Percentiles rank a stretch among this genome's conserved stretches.
Conservation (phyloP, 2,797 vertebrate species). For the Premnoplex brunnescens region DNA sequence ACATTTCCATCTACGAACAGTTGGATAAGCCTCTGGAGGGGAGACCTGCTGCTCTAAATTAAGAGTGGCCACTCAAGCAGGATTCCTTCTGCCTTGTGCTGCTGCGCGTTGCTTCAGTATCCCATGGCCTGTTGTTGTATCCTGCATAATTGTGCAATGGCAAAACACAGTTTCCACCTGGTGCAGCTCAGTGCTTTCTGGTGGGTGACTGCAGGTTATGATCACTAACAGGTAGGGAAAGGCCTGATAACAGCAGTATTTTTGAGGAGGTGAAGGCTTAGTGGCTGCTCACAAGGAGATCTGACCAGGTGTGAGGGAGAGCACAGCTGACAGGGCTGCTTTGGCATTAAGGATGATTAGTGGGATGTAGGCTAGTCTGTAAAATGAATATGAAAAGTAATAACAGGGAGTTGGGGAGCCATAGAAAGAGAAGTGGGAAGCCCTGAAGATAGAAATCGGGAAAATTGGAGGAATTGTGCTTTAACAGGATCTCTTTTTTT, state of each 20-base stretch:
- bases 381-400: neutral
- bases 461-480: neutral
- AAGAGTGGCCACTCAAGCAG: neutral
- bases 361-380: neutral
- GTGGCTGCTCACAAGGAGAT: neutral
- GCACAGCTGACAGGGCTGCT: neutral
- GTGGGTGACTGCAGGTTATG: neutral
- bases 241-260: neutral
- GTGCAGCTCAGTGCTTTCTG: neutral
- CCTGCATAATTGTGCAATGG: neutral
- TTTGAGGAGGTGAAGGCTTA: neutral
- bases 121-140: fast-evolving
- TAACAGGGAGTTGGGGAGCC: neutral
- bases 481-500: neutral
- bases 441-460: neutral
- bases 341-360: neutral
- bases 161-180: neutral
- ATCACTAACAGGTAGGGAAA: neutral
- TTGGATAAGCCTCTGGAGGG: neutral
- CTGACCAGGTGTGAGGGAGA: neutral
- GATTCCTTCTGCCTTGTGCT: neutral
- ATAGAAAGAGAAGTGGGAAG: neutral
- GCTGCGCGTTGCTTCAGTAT: neutral
- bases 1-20: neutral
- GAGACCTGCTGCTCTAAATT: neutral